phyloP scores from a whole-genome alignment of 2,797 vertebrate genomes.

The Megalops cyprinoides region DNA sequence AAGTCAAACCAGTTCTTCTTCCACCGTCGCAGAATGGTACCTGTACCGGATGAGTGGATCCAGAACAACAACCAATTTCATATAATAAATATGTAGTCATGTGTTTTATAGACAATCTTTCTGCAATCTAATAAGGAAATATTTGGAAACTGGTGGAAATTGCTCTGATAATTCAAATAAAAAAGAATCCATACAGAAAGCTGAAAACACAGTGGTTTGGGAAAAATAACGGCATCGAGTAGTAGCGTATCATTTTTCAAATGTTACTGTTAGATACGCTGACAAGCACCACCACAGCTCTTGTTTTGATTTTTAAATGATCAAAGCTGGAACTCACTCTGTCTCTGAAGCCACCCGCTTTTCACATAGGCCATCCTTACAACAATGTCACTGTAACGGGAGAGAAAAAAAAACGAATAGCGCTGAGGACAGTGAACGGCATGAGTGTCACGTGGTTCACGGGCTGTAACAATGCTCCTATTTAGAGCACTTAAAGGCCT shows the following conservation, averaged over 20 bases:
- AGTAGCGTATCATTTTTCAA: too few species aligned
- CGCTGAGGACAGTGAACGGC: background rate
- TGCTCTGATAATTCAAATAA: too few species aligned
- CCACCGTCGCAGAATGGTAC: conserved; percentile 94
- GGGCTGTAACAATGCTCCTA: background rate
- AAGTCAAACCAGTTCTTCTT: conserved; percentile 98
- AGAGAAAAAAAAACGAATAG: background rate
- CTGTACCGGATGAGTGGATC: conserved; percentile 58
- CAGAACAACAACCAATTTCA: background rate
- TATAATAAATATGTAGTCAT: conserved; percentile 34
- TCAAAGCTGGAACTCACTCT: too few species aligned
- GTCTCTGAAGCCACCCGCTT: conserved; percentile 81
- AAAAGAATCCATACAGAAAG: too few species aligned
- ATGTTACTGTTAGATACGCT: too few species aligned
- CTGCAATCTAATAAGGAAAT: too few species aligned
- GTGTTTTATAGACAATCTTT: conserved; percentile 22
- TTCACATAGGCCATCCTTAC: conserved; percentile 79
- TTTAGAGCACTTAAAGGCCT: background rate
- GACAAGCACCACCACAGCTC: too few species aligned
- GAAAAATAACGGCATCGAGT: too few species aligned
- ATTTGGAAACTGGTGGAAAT: too few species aligned
- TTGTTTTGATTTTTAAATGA: too few species aligned
- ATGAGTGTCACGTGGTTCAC: background rate
- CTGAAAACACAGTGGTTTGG: too few species aligned
- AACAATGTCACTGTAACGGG: background rate